Evolutionary conservation across 2,113 vertebrate genomes (phyloP).

Genomic region (Urocynchramus pylzowi): DNA sequence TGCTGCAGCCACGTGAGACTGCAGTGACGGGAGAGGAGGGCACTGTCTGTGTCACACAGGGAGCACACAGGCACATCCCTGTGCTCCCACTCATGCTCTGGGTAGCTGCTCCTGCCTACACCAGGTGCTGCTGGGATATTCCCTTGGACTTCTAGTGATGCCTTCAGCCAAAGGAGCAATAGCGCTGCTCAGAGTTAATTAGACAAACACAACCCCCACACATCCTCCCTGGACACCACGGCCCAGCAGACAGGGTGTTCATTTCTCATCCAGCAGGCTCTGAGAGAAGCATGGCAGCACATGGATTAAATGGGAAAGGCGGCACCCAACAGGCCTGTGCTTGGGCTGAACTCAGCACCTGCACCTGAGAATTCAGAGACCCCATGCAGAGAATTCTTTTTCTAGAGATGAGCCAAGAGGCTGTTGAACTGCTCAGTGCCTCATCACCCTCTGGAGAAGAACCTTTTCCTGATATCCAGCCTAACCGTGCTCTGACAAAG

Average conservation of each 20-base stretch:
- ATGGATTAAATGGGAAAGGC: not conserved
- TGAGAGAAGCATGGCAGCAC: not conserved
- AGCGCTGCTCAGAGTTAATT: not conserved
- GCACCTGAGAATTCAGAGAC: not conserved
- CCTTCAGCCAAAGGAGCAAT: not conserved
- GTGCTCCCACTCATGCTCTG: not conserved
- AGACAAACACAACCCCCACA: not conserved
- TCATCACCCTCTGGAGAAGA: not conserved
- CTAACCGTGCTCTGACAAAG: not conserved
- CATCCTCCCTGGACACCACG: not conserved
- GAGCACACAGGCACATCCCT: not conserved
- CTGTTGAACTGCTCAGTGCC: not conserved
- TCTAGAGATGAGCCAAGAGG: not conserved
- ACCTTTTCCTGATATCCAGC: not conserved
- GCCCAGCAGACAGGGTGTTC: not conserved
- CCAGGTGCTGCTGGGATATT: not conserved
- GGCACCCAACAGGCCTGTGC: not conserved
- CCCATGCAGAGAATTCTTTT: not conserved
- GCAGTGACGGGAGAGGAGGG: not conserved
- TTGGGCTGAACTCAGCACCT: not conserved
- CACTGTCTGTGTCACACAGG: not conserved
- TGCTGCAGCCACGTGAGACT: not conserved
- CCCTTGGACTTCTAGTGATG: not conserved
- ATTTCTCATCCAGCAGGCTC: not conserved
- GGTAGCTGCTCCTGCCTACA: not conserved